Evolutionary conservation across 1,140 invertebrate species (phyloP).

Genomic region (Microplitis demolitor): DNA sequence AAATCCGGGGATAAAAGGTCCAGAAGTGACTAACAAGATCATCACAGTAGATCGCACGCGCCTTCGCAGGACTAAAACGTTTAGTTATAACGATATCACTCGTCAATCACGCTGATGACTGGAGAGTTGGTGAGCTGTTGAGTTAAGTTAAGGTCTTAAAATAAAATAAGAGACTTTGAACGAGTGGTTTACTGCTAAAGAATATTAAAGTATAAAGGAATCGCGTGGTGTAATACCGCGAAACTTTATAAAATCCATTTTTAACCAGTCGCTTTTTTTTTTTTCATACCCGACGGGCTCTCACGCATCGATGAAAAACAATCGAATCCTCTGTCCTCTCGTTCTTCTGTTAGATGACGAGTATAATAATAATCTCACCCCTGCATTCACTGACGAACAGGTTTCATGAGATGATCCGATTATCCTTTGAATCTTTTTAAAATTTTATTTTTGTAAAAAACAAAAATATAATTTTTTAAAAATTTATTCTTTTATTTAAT

Average conservation of each 20-base stretch:
- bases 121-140: slow-evolving; percentile 35
- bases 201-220: slow-evolving; percentile 35
- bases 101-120: slow-evolving; percentile 56
- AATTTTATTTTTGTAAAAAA: too few relatives aligned
- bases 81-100: slow-evolving; percentile 53
- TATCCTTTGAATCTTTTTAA: too few relatives aligned
- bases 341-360: too few relatives aligned
- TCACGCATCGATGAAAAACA: slow-evolving; percentile 10
- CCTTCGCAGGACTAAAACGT: slow-evolving; percentile 45
- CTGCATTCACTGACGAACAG: too few relatives aligned
- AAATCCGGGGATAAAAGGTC: slow-evolving; percentile 23
- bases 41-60: slow-evolving; percentile 50
- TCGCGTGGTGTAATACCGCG: slow-evolving; percentile 46
- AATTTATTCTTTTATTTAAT: too few relatives aligned
- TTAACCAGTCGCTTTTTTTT: slow-evolving; percentile 9
- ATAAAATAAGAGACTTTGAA: slow-evolving; percentile 4
- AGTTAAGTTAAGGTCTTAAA: not conserved
- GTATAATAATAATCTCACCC: too few relatives aligned
- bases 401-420: too few relatives aligned
- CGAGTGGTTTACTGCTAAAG: slow-evolving; percentile 5
- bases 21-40: slow-evolving; percentile 50
- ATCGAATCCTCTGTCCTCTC: not conserved
- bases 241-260: slow-evolving; percentile 43
- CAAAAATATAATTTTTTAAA: too few relatives aligned
- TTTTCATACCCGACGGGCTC: not conserved